phyloP scores from a whole-genome alignment of 2,113 vertebrate species.

The Strigops habroptila region DNA sequence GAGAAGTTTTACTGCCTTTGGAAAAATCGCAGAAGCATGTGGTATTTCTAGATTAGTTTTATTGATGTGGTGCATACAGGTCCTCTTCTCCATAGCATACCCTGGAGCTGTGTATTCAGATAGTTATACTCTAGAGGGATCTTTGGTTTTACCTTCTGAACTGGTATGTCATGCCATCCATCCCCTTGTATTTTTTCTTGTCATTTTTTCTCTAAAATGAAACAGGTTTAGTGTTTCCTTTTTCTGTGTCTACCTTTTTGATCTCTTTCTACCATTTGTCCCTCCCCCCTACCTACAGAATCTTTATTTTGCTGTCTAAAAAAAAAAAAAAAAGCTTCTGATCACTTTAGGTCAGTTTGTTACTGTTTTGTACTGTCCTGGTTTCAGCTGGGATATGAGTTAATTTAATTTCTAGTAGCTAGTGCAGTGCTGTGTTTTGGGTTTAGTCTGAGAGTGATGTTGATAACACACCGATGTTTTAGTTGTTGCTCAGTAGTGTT shows the following conservation, averaged over 20 bases:
- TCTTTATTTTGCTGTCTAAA: background rate
- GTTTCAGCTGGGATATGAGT: too few species aligned
- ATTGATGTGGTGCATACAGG: background rate
- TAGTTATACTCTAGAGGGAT: too few species aligned
- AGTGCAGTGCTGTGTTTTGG: background rate
- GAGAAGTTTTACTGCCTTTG: background rate
- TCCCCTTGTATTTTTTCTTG: background rate
- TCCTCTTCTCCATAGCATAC: background rate
- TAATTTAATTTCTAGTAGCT: too few species aligned
- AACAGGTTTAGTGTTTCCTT: background rate
- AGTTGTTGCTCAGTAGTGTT: background rate
- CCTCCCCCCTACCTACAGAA: background rate
- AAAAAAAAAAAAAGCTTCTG: background rate
- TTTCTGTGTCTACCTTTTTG: background rate
- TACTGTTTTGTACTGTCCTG: background rate
- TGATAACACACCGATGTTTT: background rate
- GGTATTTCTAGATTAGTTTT: background rate
- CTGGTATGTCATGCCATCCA: background rate
- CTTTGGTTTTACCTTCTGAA: background rate
- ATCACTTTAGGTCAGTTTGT: background rate
- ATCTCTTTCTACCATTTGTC: background rate
- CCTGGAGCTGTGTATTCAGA: background rate
- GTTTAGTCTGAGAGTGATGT: background rate
- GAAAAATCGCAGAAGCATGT: background rate
- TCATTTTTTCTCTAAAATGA: background rate